phyloP scores from a whole-genome alignment of 2,113 vertebrate species.

The Gopherus flavomarginatus region DNA sequence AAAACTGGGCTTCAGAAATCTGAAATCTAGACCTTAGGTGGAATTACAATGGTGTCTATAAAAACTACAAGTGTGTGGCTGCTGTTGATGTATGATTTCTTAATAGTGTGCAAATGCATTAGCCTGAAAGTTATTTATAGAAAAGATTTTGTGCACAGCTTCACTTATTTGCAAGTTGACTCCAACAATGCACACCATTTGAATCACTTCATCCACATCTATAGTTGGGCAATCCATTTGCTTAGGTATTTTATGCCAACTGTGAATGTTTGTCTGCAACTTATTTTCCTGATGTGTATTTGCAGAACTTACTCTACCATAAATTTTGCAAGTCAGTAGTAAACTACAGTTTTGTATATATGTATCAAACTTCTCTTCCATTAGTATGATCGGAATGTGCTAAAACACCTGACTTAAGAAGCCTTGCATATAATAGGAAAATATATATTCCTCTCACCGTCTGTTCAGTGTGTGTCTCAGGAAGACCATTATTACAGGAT shows the following conservation, averaged over 20 bases:
- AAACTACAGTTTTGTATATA: background rate
- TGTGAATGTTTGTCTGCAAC: conserved; percentile 52
- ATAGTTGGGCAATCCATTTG: conserved; percentile 48
- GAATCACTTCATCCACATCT: conserved; percentile 27
- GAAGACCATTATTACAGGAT: conserved; percentile 25
- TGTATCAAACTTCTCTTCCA: background rate
- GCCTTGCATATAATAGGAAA: background rate
- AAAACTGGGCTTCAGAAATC: background rate
- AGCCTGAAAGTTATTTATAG: background rate
- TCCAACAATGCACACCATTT: background rate
- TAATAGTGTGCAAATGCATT: background rate
- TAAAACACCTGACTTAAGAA: background rate
- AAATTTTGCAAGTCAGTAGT: background rate
- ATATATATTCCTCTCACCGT: background rate
- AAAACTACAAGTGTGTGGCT: background rate
- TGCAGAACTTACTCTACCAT: conserved; percentile 2
- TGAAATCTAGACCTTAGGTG: background rate
- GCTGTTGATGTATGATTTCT: background rate
- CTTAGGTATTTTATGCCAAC: conserved; percentile 60
- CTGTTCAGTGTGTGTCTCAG: background rate
- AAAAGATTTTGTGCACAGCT: background rate
- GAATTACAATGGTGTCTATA: background rate
- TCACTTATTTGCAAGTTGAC: conserved; percentile 13
- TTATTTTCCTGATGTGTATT: conserved; percentile 63
- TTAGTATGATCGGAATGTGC: background rate